phyloP scores from a whole-genome alignment of 1,140 invertebrate genomes.

The Pygmarrhopalites habei region DNA sequence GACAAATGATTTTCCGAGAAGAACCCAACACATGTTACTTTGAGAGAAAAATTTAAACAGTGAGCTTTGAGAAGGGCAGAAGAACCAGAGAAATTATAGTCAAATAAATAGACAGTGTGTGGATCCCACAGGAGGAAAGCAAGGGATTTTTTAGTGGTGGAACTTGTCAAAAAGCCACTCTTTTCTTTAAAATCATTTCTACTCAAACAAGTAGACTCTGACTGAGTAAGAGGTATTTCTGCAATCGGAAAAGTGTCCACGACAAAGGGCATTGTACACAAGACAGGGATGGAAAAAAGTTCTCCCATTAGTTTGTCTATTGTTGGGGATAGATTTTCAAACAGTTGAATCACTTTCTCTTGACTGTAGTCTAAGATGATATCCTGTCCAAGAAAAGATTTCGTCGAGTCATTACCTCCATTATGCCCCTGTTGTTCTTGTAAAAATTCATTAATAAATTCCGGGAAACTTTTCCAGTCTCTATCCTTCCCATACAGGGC shows the following conservation, averaged over 20 bases:
- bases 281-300: conserved; percentile 18
- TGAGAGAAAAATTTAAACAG: conserved; percentile 9
- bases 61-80: not conserved
- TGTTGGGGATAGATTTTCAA: conserved; percentile 6
- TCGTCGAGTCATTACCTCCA: no score
- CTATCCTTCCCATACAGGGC: not conserved
- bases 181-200: conserved; percentile 2
- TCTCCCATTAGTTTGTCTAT: conserved; percentile 8
- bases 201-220: not conserved
- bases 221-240: not conserved
- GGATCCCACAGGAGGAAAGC: not conserved
- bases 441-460: conserved; percentile 6
- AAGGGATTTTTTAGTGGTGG: no score
- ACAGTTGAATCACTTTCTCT: conserved; percentile 8
- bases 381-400: conserved; percentile 1
- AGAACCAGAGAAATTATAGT: conserved; percentile 2
- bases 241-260: conserved; percentile 2
- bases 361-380: conserved; percentile 14
- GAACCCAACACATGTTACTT: not conserved
- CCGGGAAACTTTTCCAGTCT: conserved; percentile 16
- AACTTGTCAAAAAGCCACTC: no score
- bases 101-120: conserved; percentile 12
- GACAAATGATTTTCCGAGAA: conserved; percentile 19
- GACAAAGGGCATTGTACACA: conserved; percentile 16
- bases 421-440: not conserved